These are phyloP conservation scores for Anarhynchus alexandrinus DNA, from an alignment of 2,113 vertebrate species.

Conservation along the genomic window DNA sequence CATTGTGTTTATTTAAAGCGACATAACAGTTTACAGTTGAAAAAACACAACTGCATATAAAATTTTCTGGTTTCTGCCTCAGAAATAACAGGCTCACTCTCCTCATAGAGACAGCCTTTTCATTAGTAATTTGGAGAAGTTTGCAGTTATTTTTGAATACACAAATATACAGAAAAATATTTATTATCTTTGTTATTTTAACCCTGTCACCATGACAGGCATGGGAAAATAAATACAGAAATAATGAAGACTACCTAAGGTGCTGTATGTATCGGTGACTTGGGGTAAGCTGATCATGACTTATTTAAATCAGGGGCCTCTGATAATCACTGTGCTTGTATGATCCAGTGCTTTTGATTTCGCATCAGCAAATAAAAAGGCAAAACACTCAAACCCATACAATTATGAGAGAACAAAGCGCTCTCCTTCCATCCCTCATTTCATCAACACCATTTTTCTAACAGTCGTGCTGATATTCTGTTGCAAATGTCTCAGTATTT, in stretches of 20 bases:
- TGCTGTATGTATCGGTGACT: rapidly evolving
- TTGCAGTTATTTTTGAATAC: not conserved
- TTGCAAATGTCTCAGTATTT: not conserved
- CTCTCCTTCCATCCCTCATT: not conserved
- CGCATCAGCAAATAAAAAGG: not conserved
- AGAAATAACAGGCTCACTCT: too few relatives aligned
- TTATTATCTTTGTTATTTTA: not conserved
- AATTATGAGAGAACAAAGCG: not conserved
- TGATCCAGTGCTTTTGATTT: not conserved
- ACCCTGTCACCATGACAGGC: not conserved
- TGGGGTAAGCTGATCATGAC: not conserved
- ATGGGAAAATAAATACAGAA: not conserved
- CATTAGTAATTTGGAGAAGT: not conserved
- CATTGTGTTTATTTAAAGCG: not conserved
- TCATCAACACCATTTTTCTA: not conserved
- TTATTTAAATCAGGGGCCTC: not conserved
- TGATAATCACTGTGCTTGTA: not conserved
- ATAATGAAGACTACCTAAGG: not conserved
- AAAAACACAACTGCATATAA: not conserved
- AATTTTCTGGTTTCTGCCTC: not conserved
- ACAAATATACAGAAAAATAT: not conserved
- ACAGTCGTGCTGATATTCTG: not conserved
- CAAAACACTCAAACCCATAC: not conserved
- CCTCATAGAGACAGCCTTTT: not conserved
- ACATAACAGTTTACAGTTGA: not conserved